Conservation (phyloP, 1,140 invertebrate species). For the Anadara kagoshimensis region DNA sequence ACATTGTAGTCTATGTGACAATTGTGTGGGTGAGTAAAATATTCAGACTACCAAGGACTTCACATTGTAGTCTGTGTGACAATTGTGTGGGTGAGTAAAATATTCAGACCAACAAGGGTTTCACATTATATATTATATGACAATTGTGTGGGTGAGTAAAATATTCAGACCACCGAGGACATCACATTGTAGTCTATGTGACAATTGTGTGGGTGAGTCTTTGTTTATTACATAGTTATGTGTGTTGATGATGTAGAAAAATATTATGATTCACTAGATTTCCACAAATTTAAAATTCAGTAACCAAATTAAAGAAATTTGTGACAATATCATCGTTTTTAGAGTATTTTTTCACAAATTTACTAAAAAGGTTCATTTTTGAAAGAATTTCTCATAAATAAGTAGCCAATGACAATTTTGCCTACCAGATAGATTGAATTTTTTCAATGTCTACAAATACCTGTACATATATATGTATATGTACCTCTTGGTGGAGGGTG, state of each 20-base stretch:
- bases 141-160: conserved; percentile 98
- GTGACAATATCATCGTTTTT: too few species aligned
- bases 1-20: conserved; percentile 99
- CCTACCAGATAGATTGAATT: too few species aligned
- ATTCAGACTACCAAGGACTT: conserved; percentile 97
- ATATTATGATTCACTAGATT: too few species aligned
- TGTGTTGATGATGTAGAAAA: neutral
- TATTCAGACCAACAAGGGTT: conserved; percentile 98
- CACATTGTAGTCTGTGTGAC: conserved; percentile 98
- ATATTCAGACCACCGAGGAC: conserved; percentile 99
- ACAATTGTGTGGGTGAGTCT: conserved; percentile 97
- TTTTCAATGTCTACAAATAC: too few species aligned
- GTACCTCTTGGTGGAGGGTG: too few species aligned
- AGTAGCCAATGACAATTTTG: too few species aligned
- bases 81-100: conserved; percentile 99
- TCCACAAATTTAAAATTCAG: too few species aligned
- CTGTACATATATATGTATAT: too few species aligned
- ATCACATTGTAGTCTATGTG: conserved; percentile 98
- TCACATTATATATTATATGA: conserved; percentile 99
- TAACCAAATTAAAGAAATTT: too few species aligned
- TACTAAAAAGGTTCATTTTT: too few species aligned
- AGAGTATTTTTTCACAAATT: too few species aligned
- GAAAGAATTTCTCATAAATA: too few species aligned
- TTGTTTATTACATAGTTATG: conserved; percentile 3
- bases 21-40: conserved; percentile 99